Evolutionary conservation across 2,888 invertebrate genomes (phyloP).

Genomic region (Clusia tigrina): DNA sequence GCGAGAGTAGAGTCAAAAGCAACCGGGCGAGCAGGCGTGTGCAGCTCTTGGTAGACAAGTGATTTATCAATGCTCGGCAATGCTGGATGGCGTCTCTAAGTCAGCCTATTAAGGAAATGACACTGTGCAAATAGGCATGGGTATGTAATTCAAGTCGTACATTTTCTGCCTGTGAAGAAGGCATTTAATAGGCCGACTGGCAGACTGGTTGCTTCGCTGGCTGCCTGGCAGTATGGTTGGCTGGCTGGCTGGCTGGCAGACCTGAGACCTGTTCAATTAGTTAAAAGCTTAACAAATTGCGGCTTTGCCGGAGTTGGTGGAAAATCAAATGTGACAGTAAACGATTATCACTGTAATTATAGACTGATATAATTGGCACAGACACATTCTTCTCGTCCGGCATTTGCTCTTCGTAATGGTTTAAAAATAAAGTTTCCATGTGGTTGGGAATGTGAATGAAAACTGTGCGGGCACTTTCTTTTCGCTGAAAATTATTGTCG

Average conservation of each 20-base stretch:
- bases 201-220: not conserved
- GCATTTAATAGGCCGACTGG: too few relatives aligned
- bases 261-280: conserved; percentile 1
- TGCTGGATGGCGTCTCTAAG: not conserved
- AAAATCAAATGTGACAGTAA: conserved; percentile 8
- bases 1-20: not conserved
- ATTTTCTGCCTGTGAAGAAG: too few relatives aligned
- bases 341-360: not conserved
- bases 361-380: too few relatives aligned
- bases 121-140: too few relatives aligned
- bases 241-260: not conserved
- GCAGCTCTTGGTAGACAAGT: not conserved
- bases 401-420: too few relatives aligned
- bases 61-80: not conserved
- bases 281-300: not conserved
- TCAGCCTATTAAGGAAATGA: not conserved
- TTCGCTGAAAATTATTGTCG: too few relatives aligned
- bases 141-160: too few relatives aligned
- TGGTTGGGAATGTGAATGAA: too few relatives aligned
- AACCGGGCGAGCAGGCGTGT: not conserved
- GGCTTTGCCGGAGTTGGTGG: not conserved
- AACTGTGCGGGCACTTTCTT: too few relatives aligned
- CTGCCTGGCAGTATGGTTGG: not conserved
- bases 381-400: too few relatives aligned
- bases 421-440: too few relatives aligned